phyloP scores from a whole-genome alignment of 2,113 vertebrate species.

The Vulpes vulpes region DNA sequence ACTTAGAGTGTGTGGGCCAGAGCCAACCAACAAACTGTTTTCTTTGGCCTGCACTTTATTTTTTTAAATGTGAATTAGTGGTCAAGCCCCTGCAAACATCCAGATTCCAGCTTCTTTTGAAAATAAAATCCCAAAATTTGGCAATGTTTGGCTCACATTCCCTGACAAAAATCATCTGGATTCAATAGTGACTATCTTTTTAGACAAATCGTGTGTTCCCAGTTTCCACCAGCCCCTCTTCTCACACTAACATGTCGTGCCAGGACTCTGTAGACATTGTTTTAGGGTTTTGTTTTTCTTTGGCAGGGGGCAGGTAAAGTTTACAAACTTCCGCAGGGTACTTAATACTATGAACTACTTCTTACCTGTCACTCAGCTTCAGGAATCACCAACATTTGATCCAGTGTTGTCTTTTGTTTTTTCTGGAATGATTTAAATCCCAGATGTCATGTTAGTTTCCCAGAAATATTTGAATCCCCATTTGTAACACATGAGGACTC shows the following conservation, averaged over 20 bases:
- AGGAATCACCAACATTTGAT: background rate
- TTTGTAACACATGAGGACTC: constrained; percentile 6
- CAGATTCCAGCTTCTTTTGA: constrained; percentile 54
- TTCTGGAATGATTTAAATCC: constrained; percentile 10
- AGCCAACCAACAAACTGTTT: constrained; percentile 59
- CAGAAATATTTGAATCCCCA: background rate
- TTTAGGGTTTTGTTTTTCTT: constrained; percentile 54
- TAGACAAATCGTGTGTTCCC: background rate
- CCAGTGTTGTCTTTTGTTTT: background rate
- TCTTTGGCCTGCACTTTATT: constrained; percentile 66
- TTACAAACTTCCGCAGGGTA: background rate
- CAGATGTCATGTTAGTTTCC: background rate
- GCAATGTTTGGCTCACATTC: constrained; percentile 50
- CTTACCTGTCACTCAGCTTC: background rate
- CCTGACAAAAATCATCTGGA: constrained; percentile 75
- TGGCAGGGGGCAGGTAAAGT: background rate
- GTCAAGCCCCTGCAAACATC: constrained; percentile 74
- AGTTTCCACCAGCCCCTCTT: background rate
- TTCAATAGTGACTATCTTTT: background rate
- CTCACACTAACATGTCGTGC: background rate
- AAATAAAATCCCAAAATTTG: constrained; percentile 71
- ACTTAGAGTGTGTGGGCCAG: background rate
- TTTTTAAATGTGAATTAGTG: constrained; percentile 43
- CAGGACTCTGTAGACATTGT: background rate
- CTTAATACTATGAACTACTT: background rate